Percentiles rank a stretch among this genome's conserved stretches.
Conservation (phyloP, 1,140 invertebrate genomes). For the Drosophila teissieri region DNA sequence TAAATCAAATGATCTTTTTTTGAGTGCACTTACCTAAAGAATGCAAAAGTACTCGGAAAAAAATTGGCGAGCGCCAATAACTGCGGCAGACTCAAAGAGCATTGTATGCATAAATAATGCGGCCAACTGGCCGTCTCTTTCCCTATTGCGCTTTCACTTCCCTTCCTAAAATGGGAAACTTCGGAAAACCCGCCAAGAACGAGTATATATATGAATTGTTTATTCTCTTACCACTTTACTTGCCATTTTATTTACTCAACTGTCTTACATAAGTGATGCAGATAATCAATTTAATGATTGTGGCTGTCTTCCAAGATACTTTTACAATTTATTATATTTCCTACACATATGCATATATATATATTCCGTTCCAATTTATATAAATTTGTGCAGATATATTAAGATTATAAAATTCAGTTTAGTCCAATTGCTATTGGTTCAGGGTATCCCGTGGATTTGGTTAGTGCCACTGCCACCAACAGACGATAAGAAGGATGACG, state of each 20-base stretch:
- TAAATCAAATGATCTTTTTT: background rate
- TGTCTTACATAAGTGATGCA: no score
- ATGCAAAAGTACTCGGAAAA: slow-evolving; percentile 35
- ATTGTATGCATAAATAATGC: slow-evolving; percentile 82
- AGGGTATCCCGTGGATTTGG: slow-evolving; percentile 29
- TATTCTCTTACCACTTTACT: background rate
- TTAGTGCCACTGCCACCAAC: slow-evolving; percentile 18
- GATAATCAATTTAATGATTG: no score
- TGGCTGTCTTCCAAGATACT: no score
- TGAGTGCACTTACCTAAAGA: slow-evolving; percentile 3
- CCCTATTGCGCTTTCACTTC: slow-evolving; percentile 6
- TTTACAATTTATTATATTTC: background rate
- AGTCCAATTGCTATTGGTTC: background rate
- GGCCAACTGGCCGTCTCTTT: slow-evolving; percentile 24
- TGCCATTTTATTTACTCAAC: no score
- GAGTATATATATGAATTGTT: background rate
- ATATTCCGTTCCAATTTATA: no score
- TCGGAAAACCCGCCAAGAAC: background rate
- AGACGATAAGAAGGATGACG: slow-evolving; percentile 28
- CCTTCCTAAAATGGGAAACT: background rate
- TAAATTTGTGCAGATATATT: no score
- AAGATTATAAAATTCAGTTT: no score
- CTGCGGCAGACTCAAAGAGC: slow-evolving; percentile 80
- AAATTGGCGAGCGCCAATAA: slow-evolving; percentile 62
- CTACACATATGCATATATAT: no score